A percentile compares a stretch with the other conserved stretches of the same genome.
Conservation (phyloP, 2,888 invertebrate genomes). For the Operophtera brumata region DNA sequence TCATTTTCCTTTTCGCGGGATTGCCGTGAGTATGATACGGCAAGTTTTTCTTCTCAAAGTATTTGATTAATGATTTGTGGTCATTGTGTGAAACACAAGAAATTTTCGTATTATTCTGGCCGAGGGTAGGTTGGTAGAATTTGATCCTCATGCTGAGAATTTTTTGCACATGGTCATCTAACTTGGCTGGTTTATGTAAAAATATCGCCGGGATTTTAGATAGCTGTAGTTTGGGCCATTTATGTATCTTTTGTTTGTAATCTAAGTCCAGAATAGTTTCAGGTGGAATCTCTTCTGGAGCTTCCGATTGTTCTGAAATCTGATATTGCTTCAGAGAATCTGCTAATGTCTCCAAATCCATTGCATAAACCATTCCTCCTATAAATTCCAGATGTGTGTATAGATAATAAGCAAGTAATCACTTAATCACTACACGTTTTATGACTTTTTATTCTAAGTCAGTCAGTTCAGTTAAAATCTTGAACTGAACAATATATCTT, state of each 20-base stretch:
- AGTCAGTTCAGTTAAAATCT: too few relatives aligned
- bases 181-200: conserved; percentile 47
- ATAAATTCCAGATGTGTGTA: too few relatives aligned
- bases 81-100: conserved; percentile 44
- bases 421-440: too few relatives aligned
- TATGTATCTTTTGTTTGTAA: not conserved
- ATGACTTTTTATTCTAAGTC: too few relatives aligned
- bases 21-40: conserved; percentile 60
- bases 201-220: conserved; percentile 51
- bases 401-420: too few relatives aligned
- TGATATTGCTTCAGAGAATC: conserved; percentile 11
- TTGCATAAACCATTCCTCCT: too few relatives aligned
- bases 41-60: conserved; percentile 49
- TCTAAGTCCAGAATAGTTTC: conserved; percentile 15
- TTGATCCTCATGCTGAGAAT: conserved; percentile 42
- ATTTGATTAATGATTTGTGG: conserved; percentile 46
- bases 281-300: not conserved
- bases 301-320: not conserved
- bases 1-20: conserved; percentile 53
- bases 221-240: conserved; percentile 48
- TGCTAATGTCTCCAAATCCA: conserved; percentile 12
- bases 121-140: conserved; percentile 43
- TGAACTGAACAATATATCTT: too few relatives aligned
- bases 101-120: conserved; percentile 46
- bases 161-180: conserved; percentile 42